Base-by-base conservation (phyloP, 2,797 vertebrate species). In the Antennarius maculatus region DNA sequence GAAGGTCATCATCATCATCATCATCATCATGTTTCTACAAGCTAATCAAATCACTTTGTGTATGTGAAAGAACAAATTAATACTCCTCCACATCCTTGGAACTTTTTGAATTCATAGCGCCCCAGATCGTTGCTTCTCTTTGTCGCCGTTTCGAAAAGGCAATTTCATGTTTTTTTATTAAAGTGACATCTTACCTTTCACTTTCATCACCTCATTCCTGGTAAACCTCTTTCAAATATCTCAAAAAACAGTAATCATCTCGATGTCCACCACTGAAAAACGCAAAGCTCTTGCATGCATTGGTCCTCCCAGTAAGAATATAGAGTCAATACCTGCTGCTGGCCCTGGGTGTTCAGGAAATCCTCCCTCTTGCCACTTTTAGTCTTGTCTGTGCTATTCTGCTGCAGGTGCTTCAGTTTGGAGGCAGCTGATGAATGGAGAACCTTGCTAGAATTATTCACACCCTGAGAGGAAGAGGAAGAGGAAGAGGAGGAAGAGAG, bases 291-390 rank as follows among this genome's bases (percentile, higher is more conserved):
- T 70, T 74, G 47, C n/a, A 1, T 14, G 31, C 31, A 63, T 46
- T 55, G 61, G 18, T 23, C 54, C 11, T 7, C 16, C 34, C 7
- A n/a, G 13, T 7, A 28, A 10, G 56, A 54, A 58, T 18, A 34
- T 55, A 56, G 59, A 37, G 16, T 9, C 12, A 15, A 8, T 93
- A 93, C 92, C 92, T 93, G 92, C 66, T 91, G 96, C 88, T 97
- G 96, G 83, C 96, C 94, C 89, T 97, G 97, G 90, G 90, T 93
- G 90, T 96, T 92, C 89, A 96, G 77, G 90, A 95, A 96, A 65
- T 99, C 97, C 6, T 98, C 95, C 70, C 95, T 92, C 87, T 96
- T 99, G 84, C 92, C 84, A 59, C 94, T 93, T 81, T 96, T 99
- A 90, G 89, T 91, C 82, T 97, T 98, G 85, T 99, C 97, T 0